Evolutionary conservation across 64 coral and sea anemone genomes (phyloP).

Genomic region (Porites lutea): DNA sequence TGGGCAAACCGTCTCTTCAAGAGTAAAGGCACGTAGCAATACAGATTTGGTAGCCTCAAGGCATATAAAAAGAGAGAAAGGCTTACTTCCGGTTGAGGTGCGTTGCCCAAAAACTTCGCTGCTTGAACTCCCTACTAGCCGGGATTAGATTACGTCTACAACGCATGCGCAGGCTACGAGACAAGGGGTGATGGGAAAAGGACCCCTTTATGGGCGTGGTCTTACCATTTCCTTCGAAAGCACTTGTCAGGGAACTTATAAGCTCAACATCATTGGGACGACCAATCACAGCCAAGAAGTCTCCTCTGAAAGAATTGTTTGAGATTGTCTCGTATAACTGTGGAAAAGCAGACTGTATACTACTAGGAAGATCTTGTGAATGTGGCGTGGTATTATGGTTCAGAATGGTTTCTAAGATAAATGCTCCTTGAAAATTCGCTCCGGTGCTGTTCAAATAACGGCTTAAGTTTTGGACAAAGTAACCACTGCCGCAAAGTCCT

Average conservation of each 20-base stretch:
- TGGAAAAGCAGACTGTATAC: not conserved
- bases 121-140: too few relatives aligned
- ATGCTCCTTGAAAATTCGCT: constrained; percentile 45
- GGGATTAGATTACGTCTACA: too few relatives aligned
- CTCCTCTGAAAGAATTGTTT: constrained; percentile 34
- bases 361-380: constrained; percentile 35
- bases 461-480: constrained; percentile 68
- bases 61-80: too few relatives aligned
- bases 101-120: too few relatives aligned
- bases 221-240: too few relatives aligned
- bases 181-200: too few relatives aligned
- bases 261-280: constrained; percentile 4
- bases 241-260: not conserved
- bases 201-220: too few relatives aligned
- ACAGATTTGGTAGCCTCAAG: too few relatives aligned
- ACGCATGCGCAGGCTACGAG: too few relatives aligned
- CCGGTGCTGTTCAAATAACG: constrained; percentile 44
- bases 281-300: constrained; percentile 82
- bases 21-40: too few relatives aligned
- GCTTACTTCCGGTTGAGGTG: too few relatives aligned
- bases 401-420: constrained; percentile 66
- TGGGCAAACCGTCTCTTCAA: too few relatives aligned
- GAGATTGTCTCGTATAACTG: not conserved
- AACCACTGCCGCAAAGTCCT: constrained; percentile 34
- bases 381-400: constrained; percentile 83